phyloP scores from a whole-genome alignment of 2,888 invertebrate species.

The Xanthostigma xanthostigma region DNA sequence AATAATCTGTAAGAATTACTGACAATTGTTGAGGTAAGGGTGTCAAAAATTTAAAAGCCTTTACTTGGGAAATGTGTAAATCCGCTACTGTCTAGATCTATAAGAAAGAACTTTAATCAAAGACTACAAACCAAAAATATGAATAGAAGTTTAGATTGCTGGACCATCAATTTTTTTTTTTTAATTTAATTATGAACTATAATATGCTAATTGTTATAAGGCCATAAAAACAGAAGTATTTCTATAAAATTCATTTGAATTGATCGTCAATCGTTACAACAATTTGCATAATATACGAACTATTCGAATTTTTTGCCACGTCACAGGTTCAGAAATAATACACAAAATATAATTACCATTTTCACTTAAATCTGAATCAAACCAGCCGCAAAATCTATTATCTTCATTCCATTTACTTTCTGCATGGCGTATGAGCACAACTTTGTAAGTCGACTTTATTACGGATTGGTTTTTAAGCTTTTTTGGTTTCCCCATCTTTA shows the following conservation, averaged over 20 bases:
- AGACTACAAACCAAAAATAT: neutral
- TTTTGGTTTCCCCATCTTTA: no score
- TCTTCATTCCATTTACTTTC: constrained; percentile 49
- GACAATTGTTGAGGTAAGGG: no score
- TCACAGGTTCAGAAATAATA: constrained; percentile 14
- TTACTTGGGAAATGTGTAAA: no score
- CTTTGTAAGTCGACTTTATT: constrained; percentile 32
- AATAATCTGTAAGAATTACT: no score
- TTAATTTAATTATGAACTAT: no score
- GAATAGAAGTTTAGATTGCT: no score
- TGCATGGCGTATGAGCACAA: constrained; percentile 49
- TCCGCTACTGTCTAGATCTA: no score
- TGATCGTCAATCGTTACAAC: no score
- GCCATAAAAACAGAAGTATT: no score
- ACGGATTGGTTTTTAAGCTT: neutral
- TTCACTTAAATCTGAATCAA: constrained; percentile 40
- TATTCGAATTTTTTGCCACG: constrained; percentile 7
- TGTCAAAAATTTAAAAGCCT: no score
- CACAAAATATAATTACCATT: constrained; percentile 29
- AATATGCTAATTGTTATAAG: no score
- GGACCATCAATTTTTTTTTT: no score
- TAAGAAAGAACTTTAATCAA: neutral
- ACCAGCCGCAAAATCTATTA: constrained; percentile 49
- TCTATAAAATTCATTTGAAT: neutral
- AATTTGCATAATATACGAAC: neutral